Percentiles rank a stretch among this genome's conserved stretches.
phyloP scores from a whole-genome alignment of 2,888 invertebrate genomes.

The Calliphora vomitoria region DNA sequence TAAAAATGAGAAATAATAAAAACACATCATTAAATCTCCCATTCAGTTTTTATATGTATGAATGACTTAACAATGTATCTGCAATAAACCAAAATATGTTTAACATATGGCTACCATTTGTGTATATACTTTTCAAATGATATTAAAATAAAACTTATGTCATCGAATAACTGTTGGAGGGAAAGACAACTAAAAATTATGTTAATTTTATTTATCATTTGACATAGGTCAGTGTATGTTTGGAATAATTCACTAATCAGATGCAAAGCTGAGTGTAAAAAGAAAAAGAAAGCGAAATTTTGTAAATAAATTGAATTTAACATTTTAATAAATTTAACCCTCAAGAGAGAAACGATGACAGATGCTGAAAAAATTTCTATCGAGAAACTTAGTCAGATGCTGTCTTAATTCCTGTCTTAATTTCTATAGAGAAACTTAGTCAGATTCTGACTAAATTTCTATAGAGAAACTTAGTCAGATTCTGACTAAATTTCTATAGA shows the following conservation, averaged over 20 bases:
- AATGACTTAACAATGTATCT: not conserved
- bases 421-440: not conserved
- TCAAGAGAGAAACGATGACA: not conserved
- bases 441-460: not conserved
- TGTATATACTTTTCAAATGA: not conserved
- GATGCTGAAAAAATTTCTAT: not conserved
- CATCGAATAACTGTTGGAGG: not conserved
- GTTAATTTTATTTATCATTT: slow-evolving; percentile 36
- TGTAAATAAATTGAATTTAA: not conserved
- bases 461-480: not conserved
- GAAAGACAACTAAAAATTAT: slow-evolving; percentile 1
- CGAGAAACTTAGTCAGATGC: not conserved
- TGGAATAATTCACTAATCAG: not conserved
- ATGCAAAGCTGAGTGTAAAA: not conserved
- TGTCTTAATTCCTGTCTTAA: too few relatives aligned
- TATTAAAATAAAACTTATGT: slow-evolving; percentile 32
- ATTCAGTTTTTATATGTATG: not conserved
- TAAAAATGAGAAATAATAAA: not conserved
- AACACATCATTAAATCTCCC: not conserved
- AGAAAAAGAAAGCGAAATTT: slow-evolving; percentile 2
- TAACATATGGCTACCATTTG: slow-evolving; percentile 28
- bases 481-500: not conserved
- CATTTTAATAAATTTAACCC: not conserved
- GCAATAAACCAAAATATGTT: slow-evolving; percentile 13
- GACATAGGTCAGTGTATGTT: slow-evolving; percentile 27